phyloP scores from a whole-genome alignment of 2,113 vertebrate genomes.

The Thoracochromis brauschi region DNA sequence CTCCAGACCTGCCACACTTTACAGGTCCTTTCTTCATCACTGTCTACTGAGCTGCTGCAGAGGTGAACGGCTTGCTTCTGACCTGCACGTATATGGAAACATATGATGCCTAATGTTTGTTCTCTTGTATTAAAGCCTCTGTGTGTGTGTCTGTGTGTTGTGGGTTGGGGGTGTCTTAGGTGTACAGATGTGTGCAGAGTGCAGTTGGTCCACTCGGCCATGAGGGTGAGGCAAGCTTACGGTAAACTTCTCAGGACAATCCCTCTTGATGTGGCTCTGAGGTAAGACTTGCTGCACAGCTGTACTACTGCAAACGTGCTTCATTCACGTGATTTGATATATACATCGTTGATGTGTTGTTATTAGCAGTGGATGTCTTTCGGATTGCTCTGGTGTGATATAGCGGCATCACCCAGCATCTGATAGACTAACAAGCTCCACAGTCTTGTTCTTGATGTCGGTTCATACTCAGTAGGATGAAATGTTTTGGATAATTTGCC shows the following conservation, averaged over 20 bases:
- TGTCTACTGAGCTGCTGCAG: constrained; percentile 87
- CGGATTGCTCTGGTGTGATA: too few relatives aligned
- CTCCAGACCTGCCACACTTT: constrained; percentile 91
- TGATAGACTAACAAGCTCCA: not conserved
- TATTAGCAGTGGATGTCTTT: not conserved
- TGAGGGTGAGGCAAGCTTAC: constrained; percentile 88
- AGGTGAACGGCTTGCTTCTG: constrained; percentile 67
- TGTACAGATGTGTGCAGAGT: constrained; percentile 94
- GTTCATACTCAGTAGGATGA: not conserved
- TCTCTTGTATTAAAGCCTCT: not conserved
- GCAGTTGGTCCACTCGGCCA: constrained; percentile 86
- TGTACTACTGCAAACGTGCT: not conserved
- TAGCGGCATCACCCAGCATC: not conserved
- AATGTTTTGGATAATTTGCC: rapidly evolving
- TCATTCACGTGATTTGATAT: not conserved
- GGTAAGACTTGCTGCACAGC: constrained; percentile 62
- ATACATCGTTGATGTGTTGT: not conserved
- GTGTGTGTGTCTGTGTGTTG: not conserved
- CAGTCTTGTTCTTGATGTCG: not conserved
- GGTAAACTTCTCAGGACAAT: constrained; percentile 89
- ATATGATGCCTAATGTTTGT: not conserved
- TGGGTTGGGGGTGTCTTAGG: constrained; percentile 51
- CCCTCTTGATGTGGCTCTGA: constrained; percentile 86
- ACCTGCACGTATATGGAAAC: not conserved
- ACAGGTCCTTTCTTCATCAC: constrained; percentile 83